Percentiles rank a stretch among this genome's conserved stretches.
Evolutionary conservation across 2,888 invertebrate species (phyloP).

Genomic region (Himalopsyche tibetana): DNA sequence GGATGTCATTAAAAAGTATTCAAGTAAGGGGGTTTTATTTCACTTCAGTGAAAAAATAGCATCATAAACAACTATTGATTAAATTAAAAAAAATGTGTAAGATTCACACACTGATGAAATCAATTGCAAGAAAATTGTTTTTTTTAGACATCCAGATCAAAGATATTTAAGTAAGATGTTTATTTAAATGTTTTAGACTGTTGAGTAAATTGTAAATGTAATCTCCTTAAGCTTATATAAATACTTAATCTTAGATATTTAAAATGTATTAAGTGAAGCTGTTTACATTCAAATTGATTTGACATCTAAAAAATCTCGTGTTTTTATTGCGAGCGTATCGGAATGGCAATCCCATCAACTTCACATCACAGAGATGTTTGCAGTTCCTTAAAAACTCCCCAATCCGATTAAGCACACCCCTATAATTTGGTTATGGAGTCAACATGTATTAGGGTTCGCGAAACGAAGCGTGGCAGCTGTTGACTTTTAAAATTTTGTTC

Average conservation of each 20-base stretch:
- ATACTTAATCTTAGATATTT: background rate
- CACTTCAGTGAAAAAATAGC: too few relatives aligned
- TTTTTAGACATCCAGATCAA: too few relatives aligned
- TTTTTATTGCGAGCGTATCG: background rate
- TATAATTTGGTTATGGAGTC: constrained; percentile 9
- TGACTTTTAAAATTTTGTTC: constrained; percentile 40
- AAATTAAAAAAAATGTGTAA: too few relatives aligned
- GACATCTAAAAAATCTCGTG: background rate
- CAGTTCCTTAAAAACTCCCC: constrained; percentile 22
- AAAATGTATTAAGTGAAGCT: background rate
- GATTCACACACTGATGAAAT: too few relatives aligned
- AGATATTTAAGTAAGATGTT: too few relatives aligned
- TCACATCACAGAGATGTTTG: constrained; percentile 24
- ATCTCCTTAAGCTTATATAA: too few relatives aligned
- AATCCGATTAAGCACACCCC: constrained; percentile 24
- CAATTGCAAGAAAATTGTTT: too few relatives aligned
- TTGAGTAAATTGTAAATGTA: too few relatives aligned
- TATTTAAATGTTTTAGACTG: too few relatives aligned
- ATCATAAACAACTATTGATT: too few relatives aligned
- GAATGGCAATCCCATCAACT: constrained; percentile 10
- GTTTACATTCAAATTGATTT: background rate
- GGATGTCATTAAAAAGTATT: too few relatives aligned
- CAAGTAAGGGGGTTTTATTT: too few relatives aligned
- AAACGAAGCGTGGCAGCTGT: background rate
- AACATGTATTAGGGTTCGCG: constrained; percentile 5